phyloP scores from a whole-genome alignment of 2,888 invertebrate genomes.

The Cetonia aurata region DNA sequence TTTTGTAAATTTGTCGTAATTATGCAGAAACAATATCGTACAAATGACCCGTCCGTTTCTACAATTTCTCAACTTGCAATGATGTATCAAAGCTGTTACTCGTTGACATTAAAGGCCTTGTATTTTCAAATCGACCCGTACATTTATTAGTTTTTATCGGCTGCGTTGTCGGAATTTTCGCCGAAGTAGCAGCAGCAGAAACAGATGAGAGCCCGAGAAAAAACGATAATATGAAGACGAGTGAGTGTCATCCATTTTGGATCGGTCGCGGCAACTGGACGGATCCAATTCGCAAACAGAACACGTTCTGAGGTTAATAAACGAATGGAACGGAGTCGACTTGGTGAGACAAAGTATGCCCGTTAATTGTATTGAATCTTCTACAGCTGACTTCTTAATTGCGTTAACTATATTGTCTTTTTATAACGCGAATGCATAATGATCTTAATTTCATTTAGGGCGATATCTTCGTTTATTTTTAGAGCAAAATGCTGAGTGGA shows the following conservation, averaged over 20 bases:
- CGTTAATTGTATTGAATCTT: constrained; percentile 52
- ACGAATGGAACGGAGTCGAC: constrained; percentile 46
- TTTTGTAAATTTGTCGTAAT: constrained; percentile 9
- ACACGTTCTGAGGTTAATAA: constrained; percentile 54
- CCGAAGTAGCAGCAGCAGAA: constrained; percentile 14
- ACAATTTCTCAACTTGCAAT: neutral
- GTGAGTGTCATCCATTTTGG: constrained; percentile 44
- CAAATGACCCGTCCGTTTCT: neutral
- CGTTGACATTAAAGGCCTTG: constrained; percentile 41
- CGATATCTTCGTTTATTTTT: constrained; percentile 17
- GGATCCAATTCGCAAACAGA: constrained; percentile 51
- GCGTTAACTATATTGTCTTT: constrained; percentile 48
- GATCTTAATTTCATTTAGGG: constrained; percentile 40
- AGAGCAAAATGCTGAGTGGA: neutral
- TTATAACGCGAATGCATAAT: constrained; percentile 38
- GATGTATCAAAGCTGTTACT: constrained; percentile 24
- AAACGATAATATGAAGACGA: constrained; percentile 41
- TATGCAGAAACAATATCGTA: constrained; percentile 11
- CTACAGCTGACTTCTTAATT: constrained; percentile 47
- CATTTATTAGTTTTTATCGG: constrained; percentile 47
- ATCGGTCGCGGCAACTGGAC: constrained; percentile 40
- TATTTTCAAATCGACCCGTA: constrained; percentile 45
- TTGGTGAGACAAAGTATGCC: constrained; percentile 52
- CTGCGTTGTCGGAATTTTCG: constrained; percentile 38
- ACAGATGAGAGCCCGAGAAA: constrained; percentile 11